Evolutionary conservation across 2,113 vertebrate genomes (phyloP).

Genomic region (Anas platyrhynchos): DNA sequence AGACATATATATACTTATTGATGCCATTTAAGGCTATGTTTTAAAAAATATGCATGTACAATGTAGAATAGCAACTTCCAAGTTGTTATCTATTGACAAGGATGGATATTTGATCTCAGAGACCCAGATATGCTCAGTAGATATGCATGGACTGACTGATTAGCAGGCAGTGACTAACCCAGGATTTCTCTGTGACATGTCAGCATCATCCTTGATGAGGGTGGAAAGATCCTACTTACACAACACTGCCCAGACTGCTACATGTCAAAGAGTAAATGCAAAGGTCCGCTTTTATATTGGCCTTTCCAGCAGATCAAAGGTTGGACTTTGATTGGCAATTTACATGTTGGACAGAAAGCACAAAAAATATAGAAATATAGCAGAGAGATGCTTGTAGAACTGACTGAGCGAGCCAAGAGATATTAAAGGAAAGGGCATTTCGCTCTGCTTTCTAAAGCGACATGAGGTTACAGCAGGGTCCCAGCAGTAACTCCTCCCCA

Average conservation of each 20-base stretch:
- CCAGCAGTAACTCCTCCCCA: not conserved
- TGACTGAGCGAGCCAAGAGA: not conserved
- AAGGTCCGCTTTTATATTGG: not conserved
- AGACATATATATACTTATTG: not conserved
- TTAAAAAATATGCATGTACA: not conserved
- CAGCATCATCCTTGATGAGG: not conserved
- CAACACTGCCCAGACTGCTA: not conserved
- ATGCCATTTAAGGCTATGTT: not conserved
- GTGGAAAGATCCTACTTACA: not conserved
- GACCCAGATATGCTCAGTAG: not conserved
- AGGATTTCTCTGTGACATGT: not conserved
- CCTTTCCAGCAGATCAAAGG: not conserved
- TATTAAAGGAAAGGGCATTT: not conserved
- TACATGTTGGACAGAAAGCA: not conserved
- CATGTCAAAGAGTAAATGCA: not conserved
- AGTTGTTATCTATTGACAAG: not conserved
- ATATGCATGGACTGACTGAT: not conserved
- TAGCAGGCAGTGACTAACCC: not conserved
- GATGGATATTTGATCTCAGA: not conserved
- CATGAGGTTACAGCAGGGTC: not conserved
- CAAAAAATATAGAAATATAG: not conserved
- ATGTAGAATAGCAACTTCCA: not conserved
- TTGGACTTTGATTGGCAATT: not conserved
- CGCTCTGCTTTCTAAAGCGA: not conserved
- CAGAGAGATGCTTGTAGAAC: not conserved